Percentiles rank a stretch among this genome's conserved stretches.
Evolutionary conservation across 1,140 invertebrate species (phyloP).

Genomic region (Anastrepha obliqua): DNA sequence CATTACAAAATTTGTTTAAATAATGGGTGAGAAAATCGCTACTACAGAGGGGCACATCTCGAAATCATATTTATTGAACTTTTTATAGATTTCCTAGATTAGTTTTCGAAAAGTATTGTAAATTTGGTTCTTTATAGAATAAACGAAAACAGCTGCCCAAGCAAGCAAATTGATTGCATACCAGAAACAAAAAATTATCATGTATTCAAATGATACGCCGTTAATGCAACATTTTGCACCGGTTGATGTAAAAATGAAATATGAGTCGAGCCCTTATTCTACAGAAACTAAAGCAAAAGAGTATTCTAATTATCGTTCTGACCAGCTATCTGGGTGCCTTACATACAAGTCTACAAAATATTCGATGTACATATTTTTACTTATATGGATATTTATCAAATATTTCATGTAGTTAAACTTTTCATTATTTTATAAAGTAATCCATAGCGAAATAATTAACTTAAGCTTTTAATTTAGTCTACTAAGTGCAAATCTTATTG

Average conservation of each 20-base stretch:
- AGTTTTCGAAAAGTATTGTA: too few relatives aligned
- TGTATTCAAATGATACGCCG: too few relatives aligned
- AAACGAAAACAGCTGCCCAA: too few relatives aligned
- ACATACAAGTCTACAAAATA: slow-evolving; percentile 49
- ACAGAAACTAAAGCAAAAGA: slow-evolving; percentile 7
- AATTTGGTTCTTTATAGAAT: too few relatives aligned
- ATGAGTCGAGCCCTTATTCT: background rate
- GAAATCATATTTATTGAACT: too few relatives aligned
- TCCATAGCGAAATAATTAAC: background rate
- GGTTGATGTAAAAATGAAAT: background rate
- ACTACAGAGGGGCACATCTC: background rate
- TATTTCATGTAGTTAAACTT: slow-evolving; percentile 8
- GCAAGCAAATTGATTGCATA: too few relatives aligned
- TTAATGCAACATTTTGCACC: too few relatives aligned
- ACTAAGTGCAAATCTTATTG: slow-evolving; percentile 7
- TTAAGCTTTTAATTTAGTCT: background rate
- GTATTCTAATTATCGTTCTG: background rate
- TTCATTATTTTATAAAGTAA: background rate
- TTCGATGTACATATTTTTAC: slow-evolving; percentile 48
- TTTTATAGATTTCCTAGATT: too few relatives aligned
- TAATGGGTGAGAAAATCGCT: background rate
- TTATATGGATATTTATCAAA: background rate
- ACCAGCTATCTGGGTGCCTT: background rate
- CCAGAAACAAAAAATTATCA: too few relatives aligned
- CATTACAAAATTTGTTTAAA: background rate